A percentile compares a stretch with the other conserved stretches of the same genome.
These are phyloP conservation scores for Epicauta chinensis DNA, from an alignment of 1,140 invertebrate species.

Conservation along the genomic window DNA sequence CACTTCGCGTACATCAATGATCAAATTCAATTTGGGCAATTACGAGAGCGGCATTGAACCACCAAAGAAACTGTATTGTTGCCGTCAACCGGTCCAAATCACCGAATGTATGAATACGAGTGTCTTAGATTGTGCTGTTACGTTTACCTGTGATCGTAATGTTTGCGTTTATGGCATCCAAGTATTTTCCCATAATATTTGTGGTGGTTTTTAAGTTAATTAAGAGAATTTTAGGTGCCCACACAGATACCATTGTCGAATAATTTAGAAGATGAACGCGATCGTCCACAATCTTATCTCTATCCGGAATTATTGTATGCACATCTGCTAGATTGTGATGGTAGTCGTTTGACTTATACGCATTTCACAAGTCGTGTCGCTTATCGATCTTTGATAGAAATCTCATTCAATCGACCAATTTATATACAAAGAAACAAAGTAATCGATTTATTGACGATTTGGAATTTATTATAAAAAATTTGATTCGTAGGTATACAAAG, in stretches of 20 bases:
- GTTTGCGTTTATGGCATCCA: conserved; percentile 65
- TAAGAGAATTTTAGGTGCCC: conserved; percentile 46
- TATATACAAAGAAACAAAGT: conserved; percentile 68
- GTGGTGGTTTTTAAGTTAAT: neutral
- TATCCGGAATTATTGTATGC: conserved; percentile 75
- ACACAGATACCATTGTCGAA: conserved; percentile 52
- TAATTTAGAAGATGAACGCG: conserved; percentile 24
- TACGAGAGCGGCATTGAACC: conserved; percentile 25
- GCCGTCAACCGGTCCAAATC: conserved; percentile 53
- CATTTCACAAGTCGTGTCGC: conserved; percentile 68
- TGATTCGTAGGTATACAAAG: conserved; percentile 58
- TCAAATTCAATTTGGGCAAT: conserved; percentile 25
- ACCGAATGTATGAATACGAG: conserved; percentile 63
- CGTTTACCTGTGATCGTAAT: conserved; percentile 71
- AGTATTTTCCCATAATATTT: conserved; percentile 44
- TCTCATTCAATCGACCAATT: conserved; percentile 70
- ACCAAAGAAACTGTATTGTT: conserved; percentile 56
- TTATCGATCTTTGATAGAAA: conserved; percentile 62
- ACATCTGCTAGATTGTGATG: conserved; percentile 68
- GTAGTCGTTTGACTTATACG: conserved; percentile 68
- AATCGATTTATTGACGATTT: neutral
- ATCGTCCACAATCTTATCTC: conserved; percentile 34
- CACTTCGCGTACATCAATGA: conserved; percentile 36
- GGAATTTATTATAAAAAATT: conserved; percentile 1
- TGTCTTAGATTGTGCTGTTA: conserved; percentile 66